phyloP scores from a whole-genome alignment of 1,140 invertebrate species.

The Campoletis sonorensis region DNA sequence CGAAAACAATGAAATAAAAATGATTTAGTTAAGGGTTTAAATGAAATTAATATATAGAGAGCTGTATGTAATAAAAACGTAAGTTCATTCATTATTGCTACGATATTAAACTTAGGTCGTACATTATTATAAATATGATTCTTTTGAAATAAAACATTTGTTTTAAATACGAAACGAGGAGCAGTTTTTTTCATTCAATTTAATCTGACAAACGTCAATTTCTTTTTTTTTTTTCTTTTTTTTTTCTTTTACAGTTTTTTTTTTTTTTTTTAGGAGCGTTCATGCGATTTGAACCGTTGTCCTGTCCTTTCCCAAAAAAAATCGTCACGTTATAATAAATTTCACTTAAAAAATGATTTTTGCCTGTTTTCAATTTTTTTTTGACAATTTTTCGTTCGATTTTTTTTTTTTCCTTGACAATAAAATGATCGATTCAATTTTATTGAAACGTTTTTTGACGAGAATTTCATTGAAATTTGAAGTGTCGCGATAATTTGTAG shows the following conservation, averaged over 20 bases:
- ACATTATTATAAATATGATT: conserved; percentile 64
- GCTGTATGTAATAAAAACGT: conserved; percentile 68
- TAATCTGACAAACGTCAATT: not conserved
- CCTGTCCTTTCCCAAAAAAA: too few relatives aligned
- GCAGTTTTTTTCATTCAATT: not conserved
- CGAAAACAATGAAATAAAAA: not conserved
- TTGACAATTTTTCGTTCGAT: too few relatives aligned
- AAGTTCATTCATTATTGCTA: conserved; percentile 69
- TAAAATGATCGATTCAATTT: too few relatives aligned
- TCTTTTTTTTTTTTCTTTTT: conserved; percentile 12
- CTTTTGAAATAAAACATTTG: conserved; percentile 76
- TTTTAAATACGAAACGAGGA: conserved; percentile 58
- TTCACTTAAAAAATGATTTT: too few relatives aligned
- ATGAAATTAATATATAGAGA: conserved; percentile 75
- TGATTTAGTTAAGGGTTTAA: conserved; percentile 71
- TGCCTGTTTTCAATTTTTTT: too few relatives aligned
- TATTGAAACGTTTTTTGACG: too few relatives aligned
- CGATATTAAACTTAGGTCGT: conserved; percentile 69
- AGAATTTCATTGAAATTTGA: too few relatives aligned
- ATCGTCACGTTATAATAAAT: too few relatives aligned
- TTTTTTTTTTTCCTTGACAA: too few relatives aligned
- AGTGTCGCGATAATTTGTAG: too few relatives aligned
- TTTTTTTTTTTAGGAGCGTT: conserved; percentile 16
- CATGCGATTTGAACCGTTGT: too few relatives aligned
- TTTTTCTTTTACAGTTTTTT: conserved; percentile 28